These are phyloP conservation scores for Morpho helenor DNA, from an alignment of 2,888 invertebrate genomes.

Conservation along the genomic window DNA sequence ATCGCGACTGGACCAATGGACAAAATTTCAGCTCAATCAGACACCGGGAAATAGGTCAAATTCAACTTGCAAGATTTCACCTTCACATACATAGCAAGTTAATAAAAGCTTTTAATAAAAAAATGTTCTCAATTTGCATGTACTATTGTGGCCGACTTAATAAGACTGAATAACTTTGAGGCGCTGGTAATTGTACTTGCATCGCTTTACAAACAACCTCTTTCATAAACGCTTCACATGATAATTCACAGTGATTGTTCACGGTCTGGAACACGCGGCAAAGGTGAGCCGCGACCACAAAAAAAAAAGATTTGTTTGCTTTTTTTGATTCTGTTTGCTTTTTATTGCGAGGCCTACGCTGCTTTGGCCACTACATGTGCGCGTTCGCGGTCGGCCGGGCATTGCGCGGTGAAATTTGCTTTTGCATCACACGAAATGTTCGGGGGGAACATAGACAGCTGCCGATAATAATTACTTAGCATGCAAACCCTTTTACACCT, in stretches of 20 bases:
- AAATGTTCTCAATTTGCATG: constrained; percentile 48
- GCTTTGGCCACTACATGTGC: constrained; percentile 53
- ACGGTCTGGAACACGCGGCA: constrained; percentile 70
- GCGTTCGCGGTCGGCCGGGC: constrained; percentile 52
- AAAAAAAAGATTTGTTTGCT: constrained; percentile 60
- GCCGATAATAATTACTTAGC: constrained; percentile 66
- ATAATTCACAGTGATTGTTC: constrained; percentile 73
- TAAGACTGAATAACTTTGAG: constrained; percentile 47
- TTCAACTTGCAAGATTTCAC: too few species aligned
- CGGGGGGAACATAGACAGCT: constrained; percentile 70
- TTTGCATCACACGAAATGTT: constrained; percentile 58
- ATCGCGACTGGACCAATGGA: too few species aligned
- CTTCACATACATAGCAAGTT: too few species aligned
- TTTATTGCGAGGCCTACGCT: constrained; percentile 59
- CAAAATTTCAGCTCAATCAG: too few species aligned
- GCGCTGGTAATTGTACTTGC: constrained; percentile 50
- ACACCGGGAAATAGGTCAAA: too few species aligned
- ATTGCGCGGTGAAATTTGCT: constrained; percentile 50
- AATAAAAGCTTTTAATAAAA: too few species aligned
- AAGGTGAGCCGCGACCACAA: constrained; percentile 73
- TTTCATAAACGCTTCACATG: constrained; percentile 69
- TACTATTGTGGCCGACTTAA: constrained; percentile 53
- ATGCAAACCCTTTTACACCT: constrained; percentile 75
- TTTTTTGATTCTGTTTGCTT: constrained; percentile 49
- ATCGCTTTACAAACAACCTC: constrained; percentile 66